Conservation (phyloP, 2,113 vertebrate genomes). For the Blennius ocellaris region DNA sequence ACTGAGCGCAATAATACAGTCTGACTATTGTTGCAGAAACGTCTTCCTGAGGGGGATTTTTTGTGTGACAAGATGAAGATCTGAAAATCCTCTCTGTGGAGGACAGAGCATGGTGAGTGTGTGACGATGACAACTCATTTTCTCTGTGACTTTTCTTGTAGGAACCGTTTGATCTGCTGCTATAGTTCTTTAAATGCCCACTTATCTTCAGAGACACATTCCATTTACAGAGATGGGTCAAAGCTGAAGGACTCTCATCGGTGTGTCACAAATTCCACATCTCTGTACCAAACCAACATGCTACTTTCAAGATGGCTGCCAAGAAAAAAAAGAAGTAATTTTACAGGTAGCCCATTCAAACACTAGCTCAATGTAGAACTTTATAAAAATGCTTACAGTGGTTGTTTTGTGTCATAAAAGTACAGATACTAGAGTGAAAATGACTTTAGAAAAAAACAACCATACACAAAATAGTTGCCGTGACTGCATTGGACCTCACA, state of each 20-base stretch:
- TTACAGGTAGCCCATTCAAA: constrained; percentile 1
- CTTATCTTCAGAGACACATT: constrained; percentile 71
- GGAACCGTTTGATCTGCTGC: constrained; percentile 15
- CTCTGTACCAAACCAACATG: constrained; percentile 69
- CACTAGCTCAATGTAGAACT: neutral
- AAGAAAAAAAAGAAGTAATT: constrained; percentile 5
- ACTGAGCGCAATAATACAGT: constrained; percentile 15
- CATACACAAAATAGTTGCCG: too few species aligned
- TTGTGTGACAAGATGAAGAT: constrained; percentile 35
- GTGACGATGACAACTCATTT: neutral
- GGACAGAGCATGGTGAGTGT: neutral
- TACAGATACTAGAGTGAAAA: too few species aligned
- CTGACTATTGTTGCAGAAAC: constrained; percentile 41
- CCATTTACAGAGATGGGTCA: constrained; percentile 63
- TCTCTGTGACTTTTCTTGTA: neutral
- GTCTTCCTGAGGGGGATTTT: constrained; percentile 17
- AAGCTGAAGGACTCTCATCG: constrained; percentile 51
- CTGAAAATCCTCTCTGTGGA: constrained; percentile 15
- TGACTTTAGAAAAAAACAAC: too few species aligned
- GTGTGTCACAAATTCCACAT: constrained; percentile 72
- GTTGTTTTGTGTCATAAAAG: too few species aligned
- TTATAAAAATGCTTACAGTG: neutral
- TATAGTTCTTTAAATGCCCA: constrained; percentile 57
- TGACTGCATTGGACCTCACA: too few species aligned
- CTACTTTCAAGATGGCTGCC: constrained; percentile 60